These are phyloP conservation scores for Eremophila alpestris DNA, from an alignment of 2,797 vertebrate genomes.

Conservation along the genomic window DNA sequence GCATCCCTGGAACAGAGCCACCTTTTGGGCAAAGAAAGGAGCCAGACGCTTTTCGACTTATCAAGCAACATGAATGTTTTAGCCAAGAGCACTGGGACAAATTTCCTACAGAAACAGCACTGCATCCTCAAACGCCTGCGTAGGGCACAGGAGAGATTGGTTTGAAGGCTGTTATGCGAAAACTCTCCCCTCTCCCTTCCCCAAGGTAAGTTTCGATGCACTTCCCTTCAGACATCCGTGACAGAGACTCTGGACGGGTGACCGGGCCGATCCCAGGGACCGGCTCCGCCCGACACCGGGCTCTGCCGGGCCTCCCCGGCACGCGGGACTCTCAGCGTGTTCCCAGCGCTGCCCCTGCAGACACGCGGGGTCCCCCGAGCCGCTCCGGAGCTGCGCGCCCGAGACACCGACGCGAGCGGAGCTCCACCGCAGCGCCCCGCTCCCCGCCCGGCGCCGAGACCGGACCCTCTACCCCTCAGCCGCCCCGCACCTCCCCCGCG, in stretches of 20 bases:
- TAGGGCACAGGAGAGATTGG: background rate
- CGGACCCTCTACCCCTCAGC: background rate
- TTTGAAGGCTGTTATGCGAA: background rate
- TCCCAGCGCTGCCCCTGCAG: background rate
- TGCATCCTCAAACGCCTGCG: background rate
- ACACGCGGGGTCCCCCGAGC: background rate
- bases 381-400: background rate
- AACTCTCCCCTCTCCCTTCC: background rate
- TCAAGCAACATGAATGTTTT: background rate
- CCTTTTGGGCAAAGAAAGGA: background rate
- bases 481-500: background rate
- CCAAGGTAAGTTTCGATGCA: background rate
- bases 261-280: fast-evolving
- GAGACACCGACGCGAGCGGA: background rate
- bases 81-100: background rate
- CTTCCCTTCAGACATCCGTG: background rate
- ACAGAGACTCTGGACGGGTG: fast-evolving
- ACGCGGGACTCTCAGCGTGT: fast-evolving
- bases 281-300: background rate
- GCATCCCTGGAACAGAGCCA: background rate
- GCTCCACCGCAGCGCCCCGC: no score
- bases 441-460: background rate
- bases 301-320: background rate
- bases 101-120: background rate
- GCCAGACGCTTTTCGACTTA: background rate